phyloP scores from a whole-genome alignment of 2,888 invertebrate species.

The Acrobasis consociella region DNA sequence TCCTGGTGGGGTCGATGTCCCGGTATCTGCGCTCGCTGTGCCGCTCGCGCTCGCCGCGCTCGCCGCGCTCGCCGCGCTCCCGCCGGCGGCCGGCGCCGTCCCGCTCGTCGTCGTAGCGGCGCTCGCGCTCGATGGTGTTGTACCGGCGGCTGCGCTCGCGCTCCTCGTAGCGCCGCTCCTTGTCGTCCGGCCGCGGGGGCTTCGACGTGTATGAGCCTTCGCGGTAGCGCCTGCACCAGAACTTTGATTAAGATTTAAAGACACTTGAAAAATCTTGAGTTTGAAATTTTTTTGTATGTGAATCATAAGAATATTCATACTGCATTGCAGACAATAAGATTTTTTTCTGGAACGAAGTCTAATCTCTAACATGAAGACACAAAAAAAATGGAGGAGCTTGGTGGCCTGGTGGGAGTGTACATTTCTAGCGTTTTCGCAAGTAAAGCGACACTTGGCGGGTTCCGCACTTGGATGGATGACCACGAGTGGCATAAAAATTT shows the following conservation, averaged over 20 bases:
- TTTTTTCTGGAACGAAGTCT: neutral
- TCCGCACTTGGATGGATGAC: no score
- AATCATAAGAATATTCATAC: no score
- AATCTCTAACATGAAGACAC: no score
- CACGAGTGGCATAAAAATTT: no score
- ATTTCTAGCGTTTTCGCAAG: no score
- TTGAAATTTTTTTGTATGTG: no score
- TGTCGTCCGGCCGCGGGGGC: slow-evolving; percentile 69
- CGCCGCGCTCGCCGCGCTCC: slow-evolving; percentile 42
- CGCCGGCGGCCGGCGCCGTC: slow-evolving; percentile 34
- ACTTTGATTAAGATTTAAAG: neutral
- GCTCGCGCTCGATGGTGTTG: slow-evolving; percentile 60
- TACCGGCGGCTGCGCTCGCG: slow-evolving; percentile 55
- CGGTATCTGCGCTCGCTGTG: slow-evolving; percentile 58
- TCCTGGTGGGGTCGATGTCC: slow-evolving; percentile 66
- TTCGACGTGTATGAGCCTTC: slow-evolving; percentile 76
- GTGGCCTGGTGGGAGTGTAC: no score
- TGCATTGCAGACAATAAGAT: no score
- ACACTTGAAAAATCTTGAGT: neutral
- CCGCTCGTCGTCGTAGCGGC: slow-evolving; percentile 54
- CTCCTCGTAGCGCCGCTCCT: slow-evolving; percentile 60
- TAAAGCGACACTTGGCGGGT: no score
- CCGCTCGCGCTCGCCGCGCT: slow-evolving; percentile 38
- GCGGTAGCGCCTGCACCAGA: slow-evolving; percentile 63
- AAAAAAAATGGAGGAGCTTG: no score